A percentile compares a stretch with the other conserved stretches of the same genome.
phyloP scores from a whole-genome alignment of 1,140 invertebrate genomes.

The Aphidius ervi region DNA sequence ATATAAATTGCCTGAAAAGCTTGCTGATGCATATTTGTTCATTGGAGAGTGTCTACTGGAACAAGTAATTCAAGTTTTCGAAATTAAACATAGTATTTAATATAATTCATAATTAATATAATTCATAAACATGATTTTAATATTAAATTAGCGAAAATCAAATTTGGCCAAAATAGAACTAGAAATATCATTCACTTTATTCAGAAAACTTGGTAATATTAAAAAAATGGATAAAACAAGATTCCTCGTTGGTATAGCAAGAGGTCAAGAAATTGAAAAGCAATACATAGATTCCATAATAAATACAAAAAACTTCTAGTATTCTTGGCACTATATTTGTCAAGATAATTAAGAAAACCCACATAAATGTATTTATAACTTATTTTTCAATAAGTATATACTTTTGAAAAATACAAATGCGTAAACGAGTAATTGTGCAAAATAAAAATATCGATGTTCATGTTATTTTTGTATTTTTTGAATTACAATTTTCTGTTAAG shows the following conservation, averaged over 20 bases:
- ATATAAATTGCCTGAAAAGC: slow-evolving; percentile 25
- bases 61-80: slow-evolving; percentile 22
- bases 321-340: too few relatives aligned
- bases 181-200: slow-evolving; percentile 28
- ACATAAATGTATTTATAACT: too few relatives aligned
- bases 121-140: background rate
- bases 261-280: slow-evolving; percentile 26
- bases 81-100: background rate
- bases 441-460: too few relatives aligned
- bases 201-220: slow-evolving; percentile 21
- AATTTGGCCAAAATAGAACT: slow-evolving; percentile 31
- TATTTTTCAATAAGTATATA: too few relatives aligned
- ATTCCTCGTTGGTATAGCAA: slow-evolving; percentile 33
- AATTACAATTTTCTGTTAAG: too few relatives aligned
- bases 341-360: too few relatives aligned
- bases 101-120: background rate
- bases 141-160: slow-evolving; percentile 23
- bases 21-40: slow-evolving; percentile 34
- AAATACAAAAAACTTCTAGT: too few relatives aligned
- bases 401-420: too few relatives aligned
- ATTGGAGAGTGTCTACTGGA: slow-evolving; percentile 34
- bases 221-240: slow-evolving; percentile 32
- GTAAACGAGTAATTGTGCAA: too few relatives aligned
- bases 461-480: too few relatives aligned
- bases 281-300: background rate